phyloP scores from a whole-genome alignment of 2,113 vertebrate species.

The Elephas maximus region DNA sequence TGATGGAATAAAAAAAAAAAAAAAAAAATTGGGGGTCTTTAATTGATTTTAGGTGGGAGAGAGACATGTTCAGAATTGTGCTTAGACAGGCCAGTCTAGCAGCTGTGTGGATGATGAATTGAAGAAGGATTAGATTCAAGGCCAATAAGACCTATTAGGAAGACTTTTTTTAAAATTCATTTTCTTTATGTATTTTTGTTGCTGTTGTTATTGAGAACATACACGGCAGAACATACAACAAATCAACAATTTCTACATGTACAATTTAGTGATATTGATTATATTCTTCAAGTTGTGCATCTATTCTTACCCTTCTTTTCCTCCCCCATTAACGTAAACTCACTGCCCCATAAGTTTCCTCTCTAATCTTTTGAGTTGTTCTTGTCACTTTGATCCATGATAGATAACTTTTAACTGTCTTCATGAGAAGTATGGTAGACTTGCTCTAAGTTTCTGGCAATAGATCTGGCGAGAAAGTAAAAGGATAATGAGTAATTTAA shows the following conservation, averaged over 20 bases:
- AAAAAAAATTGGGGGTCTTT: background rate
- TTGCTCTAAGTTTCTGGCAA: background rate
- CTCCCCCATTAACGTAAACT: background rate
- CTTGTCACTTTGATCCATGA: background rate
- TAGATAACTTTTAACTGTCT: background rate
- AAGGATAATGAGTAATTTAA: background rate
- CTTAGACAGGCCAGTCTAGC: background rate
- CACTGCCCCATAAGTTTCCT: background rate
- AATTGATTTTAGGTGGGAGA: background rate
- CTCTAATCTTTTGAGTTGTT: background rate
- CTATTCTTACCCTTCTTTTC: background rate
- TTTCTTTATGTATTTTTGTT: background rate
- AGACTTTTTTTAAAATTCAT: background rate
- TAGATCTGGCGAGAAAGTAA: background rate
- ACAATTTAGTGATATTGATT: background rate
- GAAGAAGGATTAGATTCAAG: background rate
- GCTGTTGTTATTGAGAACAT: background rate
- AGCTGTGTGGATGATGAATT: background rate
- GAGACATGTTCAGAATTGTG: background rate
- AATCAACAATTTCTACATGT: background rate
- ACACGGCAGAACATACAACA: background rate
- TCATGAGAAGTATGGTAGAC: background rate
- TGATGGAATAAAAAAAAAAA: slow-evolving; percentile 2
- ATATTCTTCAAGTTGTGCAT: background rate
- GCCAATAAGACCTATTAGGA: background rate